A percentile compares a stretch with the other conserved stretches of the same genome.
phyloP scores from a whole-genome alignment of 1,140 invertebrate genomes.

The Ganaspis sp. region DNA sequence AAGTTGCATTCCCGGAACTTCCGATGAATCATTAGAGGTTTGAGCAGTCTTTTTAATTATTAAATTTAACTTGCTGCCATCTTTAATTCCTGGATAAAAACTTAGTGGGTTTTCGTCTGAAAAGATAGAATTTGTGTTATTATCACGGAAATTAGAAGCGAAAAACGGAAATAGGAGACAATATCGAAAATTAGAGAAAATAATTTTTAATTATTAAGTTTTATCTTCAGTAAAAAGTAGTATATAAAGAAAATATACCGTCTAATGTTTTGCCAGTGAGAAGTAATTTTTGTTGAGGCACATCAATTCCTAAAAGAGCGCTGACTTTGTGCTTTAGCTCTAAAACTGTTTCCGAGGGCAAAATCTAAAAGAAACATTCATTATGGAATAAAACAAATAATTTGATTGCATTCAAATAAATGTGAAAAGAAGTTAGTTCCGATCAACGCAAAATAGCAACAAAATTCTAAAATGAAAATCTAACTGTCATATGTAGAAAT shows the following conservation, averaged over 20 bases:
- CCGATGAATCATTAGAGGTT: slow-evolving; percentile 50
- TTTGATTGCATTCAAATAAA: too few species aligned
- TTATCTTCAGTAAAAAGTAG: too few species aligned
- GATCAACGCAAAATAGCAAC: too few species aligned
- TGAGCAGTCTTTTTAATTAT: slow-evolving; percentile 65
- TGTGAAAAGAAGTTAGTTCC: too few species aligned
- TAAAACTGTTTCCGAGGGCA: slow-evolving; percentile 68
- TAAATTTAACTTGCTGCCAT: slow-evolving; percentile 70
- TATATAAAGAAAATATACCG: slow-evolving; percentile 59
- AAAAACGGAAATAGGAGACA: too few species aligned
- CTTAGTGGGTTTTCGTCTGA: slow-evolving; percentile 71
- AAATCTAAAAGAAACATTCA: slow-evolving; percentile 55
- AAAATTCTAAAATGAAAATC: not conserved
- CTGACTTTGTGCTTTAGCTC: slow-evolving; percentile 70
- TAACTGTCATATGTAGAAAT: not conserved
- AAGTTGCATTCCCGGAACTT: slow-evolving; percentile 58
- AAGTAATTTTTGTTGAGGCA: slow-evolving; percentile 69
- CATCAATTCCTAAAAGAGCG: slow-evolving; percentile 67
- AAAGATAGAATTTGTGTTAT: slow-evolving; percentile 39
- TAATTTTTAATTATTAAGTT: too few species aligned
- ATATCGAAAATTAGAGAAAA: too few species aligned
- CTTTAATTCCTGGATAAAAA: slow-evolving; percentile 74
- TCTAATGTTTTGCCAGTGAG: slow-evolving; percentile 69
- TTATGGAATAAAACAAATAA: too few species aligned
- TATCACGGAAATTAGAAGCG: not conserved